Conservation (phyloP, 2,888 invertebrate genomes). For the Oligia fasciuncula region DNA sequence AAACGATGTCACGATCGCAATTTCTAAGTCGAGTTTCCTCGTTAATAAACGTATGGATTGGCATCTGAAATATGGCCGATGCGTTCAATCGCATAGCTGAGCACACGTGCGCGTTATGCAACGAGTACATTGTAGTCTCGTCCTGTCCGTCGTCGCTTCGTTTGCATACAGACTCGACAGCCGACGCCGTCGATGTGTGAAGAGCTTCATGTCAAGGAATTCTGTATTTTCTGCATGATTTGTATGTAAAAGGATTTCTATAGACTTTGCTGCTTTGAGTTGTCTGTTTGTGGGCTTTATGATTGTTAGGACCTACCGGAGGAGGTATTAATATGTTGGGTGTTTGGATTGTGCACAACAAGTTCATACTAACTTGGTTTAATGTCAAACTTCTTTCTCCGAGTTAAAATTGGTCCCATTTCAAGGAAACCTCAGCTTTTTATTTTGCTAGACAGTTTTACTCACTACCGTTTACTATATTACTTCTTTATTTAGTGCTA, state of each 20-base stretch:
- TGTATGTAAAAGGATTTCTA: constrained; percentile 49
- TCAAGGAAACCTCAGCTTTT: background rate
- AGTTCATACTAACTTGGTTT: background rate
- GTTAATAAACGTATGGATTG: constrained; percentile 26
- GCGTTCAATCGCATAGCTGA: constrained; percentile 31
- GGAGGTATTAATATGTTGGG: background rate
- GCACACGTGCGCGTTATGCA: constrained; percentile 55
- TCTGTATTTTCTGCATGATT: constrained; percentile 53
- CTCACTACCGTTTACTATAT: background rate
- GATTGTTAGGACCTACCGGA: constrained; percentile 15
- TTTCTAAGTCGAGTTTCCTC: constrained; percentile 6
- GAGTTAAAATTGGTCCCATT: background rate
- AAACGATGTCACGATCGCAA: constrained; percentile 14
- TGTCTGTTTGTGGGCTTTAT: constrained; percentile 31
- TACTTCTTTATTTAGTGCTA: background rate
- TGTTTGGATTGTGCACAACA: background rate
- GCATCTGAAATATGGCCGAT: constrained; percentile 42
- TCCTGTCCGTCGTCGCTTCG: constrained; percentile 52
- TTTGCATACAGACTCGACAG: constrained; percentile 52
- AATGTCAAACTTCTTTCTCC: background rate
- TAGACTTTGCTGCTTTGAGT: constrained; percentile 41
- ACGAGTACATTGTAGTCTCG: constrained; percentile 59
- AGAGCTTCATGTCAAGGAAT: constrained; percentile 51
- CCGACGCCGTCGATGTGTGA: constrained; percentile 48
- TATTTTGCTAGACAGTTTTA: background rate